phyloP scores from a whole-genome alignment of 2,888 invertebrate species.

The Lamproptera curius region DNA sequence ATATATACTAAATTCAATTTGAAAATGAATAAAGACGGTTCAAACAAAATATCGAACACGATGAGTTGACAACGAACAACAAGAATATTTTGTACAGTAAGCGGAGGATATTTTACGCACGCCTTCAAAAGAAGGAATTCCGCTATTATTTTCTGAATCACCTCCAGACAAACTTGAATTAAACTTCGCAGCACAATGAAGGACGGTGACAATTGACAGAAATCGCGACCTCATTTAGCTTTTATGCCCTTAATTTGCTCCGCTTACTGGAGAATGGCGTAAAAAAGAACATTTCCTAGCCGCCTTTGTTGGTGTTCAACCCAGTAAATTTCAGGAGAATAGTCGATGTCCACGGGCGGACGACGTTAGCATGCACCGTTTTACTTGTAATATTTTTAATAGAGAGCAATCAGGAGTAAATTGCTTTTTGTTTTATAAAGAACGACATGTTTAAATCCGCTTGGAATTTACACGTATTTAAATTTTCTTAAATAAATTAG shows the following conservation, averaged over 20 bases:
- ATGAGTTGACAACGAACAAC: neutral
- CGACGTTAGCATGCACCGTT: no score
- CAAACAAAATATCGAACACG: neutral
- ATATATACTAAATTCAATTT: neutral
- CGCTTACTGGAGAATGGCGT: constrained; percentile 46
- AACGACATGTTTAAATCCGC: no score
- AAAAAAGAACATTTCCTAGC: constrained; percentile 46
- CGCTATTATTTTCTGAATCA: constrained; percentile 22
- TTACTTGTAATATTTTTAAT: no score
- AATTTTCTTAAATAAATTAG: no score
- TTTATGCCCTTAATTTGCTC: constrained; percentile 66
- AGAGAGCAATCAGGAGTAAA: no score
- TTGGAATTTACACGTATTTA: no score
- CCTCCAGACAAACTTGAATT: constrained; percentile 28
- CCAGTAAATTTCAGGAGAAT: constrained; percentile 48
- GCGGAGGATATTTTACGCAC: neutral
- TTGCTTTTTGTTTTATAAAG: no score
- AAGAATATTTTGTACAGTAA: neutral
- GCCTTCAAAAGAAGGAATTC: constrained; percentile 12
- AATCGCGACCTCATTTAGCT: constrained; percentile 60
- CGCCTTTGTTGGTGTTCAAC: constrained; percentile 47
- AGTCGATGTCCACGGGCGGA: constrained; percentile 31
- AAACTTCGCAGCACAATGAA: constrained; percentile 26
- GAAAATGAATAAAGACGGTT: neutral
- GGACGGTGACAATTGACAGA: constrained; percentile 48